Evolutionary conservation across 2,888 invertebrate genomes (phyloP).

Genomic region (Agrochola lychnidis): DNA sequence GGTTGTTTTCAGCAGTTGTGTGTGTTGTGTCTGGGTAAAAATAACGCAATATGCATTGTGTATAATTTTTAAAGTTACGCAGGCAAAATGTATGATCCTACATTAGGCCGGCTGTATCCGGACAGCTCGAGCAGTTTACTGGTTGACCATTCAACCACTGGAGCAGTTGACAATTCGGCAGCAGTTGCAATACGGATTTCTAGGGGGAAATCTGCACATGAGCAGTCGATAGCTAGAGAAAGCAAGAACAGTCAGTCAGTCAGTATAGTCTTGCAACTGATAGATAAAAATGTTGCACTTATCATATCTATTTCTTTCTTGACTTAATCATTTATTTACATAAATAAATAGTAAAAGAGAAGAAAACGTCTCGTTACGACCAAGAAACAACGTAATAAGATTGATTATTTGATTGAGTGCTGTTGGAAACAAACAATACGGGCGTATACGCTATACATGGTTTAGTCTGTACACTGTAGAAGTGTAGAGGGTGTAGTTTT

Average conservation of each 20-base stretch:
- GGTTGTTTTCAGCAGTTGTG: slow-evolving; percentile 5
- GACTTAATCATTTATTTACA: not conserved
- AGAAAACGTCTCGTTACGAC: slow-evolving; percentile 14
- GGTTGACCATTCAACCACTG: not conserved
- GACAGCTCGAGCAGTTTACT: not conserved
- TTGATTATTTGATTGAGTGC: slow-evolving; percentile 48
- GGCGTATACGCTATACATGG: slow-evolving; percentile 8
- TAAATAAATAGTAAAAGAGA: not conserved
- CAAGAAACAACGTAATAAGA: slow-evolving; percentile 37
- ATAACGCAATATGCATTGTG: not conserved
- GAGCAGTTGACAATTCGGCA: not conserved
- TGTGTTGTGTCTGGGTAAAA: not conserved
- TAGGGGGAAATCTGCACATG: not conserved
- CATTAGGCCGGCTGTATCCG: not conserved
- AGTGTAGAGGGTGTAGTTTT: slow-evolving; percentile 15
- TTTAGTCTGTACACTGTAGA: slow-evolving; percentile 13
- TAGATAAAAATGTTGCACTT: not conserved
- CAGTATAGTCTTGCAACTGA: not conserved
- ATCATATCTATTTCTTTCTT: not conserved
- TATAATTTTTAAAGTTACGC: not conserved
- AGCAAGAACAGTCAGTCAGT: not conserved
- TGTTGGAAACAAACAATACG: slow-evolving; percentile 40
- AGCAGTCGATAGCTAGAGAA: not conserved
- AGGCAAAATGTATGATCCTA: not conserved
- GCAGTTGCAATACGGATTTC: not conserved